phyloP scores from a whole-genome alignment of 2,113 vertebrate genomes.

The Marcusenius ussheri region DNA sequence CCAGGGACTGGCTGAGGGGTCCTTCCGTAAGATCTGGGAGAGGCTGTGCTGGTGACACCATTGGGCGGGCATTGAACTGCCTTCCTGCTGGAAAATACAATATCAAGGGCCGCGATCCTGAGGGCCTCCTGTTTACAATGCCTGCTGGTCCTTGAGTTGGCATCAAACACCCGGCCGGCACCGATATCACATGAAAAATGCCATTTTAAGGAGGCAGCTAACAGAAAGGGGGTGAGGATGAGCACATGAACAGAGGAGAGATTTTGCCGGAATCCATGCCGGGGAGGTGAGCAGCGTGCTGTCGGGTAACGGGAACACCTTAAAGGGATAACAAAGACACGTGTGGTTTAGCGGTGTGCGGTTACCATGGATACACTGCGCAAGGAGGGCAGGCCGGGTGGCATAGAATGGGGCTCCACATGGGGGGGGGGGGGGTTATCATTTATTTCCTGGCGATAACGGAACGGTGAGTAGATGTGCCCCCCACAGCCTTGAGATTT shows the following conservation, averaged over 20 bases:
- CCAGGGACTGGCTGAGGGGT: neutral
- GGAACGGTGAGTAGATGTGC: neutral
- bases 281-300: neutral
- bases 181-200: neutral
- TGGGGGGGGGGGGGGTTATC: neutral
- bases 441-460: constrained; percentile 2
- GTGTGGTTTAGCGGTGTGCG: neutral
- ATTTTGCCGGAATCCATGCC: neutral
- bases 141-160: neutral
- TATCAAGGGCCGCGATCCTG: neutral
- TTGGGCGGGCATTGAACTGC: neutral
- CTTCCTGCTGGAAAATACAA: neutral
- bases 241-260: neutral
- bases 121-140: neutral
- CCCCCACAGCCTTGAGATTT: neutral
- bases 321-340: neutral
- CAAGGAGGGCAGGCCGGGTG: neutral
- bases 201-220: neutral
- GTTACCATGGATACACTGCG: neutral
- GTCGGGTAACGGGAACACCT: neutral
- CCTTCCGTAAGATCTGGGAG: neutral
- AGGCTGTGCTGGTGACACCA: neutral
- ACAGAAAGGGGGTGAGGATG: neutral
- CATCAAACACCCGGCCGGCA: neutral
- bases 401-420: neutral